phyloP scores from a whole-genome alignment of 92 coral and sea anemone species.

The Porites lobata region DNA sequence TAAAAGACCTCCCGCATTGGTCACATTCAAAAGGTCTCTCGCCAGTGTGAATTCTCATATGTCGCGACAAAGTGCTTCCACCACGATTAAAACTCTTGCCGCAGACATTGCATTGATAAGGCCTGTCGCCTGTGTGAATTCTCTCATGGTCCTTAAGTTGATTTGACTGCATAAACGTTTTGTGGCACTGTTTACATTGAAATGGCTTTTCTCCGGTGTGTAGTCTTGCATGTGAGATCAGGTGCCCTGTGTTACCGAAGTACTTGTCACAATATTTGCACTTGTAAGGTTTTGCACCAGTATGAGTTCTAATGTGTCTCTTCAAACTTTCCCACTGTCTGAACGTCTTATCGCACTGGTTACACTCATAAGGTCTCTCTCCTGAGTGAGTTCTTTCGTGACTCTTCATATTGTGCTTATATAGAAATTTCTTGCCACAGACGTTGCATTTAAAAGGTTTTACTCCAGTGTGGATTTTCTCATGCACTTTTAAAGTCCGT shows the following conservation, averaged over 20 bases:
- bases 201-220: not conserved
- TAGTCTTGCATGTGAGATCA: not conserved
- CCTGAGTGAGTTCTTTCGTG: not conserved
- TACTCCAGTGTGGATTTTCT: not conserved
- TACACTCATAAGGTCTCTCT: not conserved
- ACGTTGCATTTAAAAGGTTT: not conserved
- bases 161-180: not conserved
- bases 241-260: not conserved
- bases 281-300: conserved; percentile 9
- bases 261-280: not conserved
- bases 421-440: not conserved
- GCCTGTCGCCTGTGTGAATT: conserved; percentile 8
- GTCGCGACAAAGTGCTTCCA: not conserved
- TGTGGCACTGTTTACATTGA: not conserved
- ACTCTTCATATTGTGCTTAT: not conserved
- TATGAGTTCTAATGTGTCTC: not conserved
- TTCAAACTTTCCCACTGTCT: not conserved
- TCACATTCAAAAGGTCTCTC: conserved; percentile 10
- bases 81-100: conserved; percentile 3
- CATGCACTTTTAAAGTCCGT: not conserved
- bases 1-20: conserved; percentile 9
- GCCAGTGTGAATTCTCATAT: conserved; percentile 8
- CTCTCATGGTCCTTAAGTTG: not conserved
- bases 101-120: conserved; percentile 13
- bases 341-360: conserved; percentile 8